phyloP scores from a whole-genome alignment of 2,797 vertebrate genomes.

The Sphenopsis melanotis region DNA sequence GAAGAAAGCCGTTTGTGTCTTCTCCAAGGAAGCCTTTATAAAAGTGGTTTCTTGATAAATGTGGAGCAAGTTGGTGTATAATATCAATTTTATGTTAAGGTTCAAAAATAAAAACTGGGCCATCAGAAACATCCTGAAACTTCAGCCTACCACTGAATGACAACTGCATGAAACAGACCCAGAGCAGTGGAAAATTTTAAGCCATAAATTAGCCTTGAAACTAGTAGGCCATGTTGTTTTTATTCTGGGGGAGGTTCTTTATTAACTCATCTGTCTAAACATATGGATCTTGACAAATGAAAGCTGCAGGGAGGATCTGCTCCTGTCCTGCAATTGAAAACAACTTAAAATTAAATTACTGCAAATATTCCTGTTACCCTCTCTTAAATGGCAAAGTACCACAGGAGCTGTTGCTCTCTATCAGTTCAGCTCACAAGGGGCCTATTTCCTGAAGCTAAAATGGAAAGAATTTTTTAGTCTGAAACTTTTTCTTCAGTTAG shows the following conservation, averaged over 20 bases:
- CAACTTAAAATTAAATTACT: constrained; percentile 19
- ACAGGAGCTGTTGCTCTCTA: neutral
- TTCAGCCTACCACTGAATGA: constrained; percentile 42
- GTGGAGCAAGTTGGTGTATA: neutral
- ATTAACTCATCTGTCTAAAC: constrained; percentile 62
- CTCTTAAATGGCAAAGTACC: neutral
- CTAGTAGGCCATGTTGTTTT: constrained; percentile 19
- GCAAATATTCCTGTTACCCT: neutral
- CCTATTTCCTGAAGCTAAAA: constrained; percentile 1
- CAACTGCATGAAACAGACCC: constrained; percentile 38
- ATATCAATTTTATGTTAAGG: constrained; percentile 5
- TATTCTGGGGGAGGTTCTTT: constrained; percentile 35
- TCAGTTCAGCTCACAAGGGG: neutral
- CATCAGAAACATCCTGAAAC: constrained; percentile 59
- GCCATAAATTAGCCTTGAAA: constrained; percentile 35
- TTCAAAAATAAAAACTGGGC: constrained; percentile 49
- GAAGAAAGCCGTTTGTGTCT: neutral
- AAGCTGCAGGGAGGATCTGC: constrained; percentile 32
- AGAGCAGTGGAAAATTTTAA: constrained; percentile 46
- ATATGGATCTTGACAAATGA: constrained; percentile 53
- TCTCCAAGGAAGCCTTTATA: neutral
- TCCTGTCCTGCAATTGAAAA: constrained; percentile 53
- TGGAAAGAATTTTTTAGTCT: constrained; percentile 8
- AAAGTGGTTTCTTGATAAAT: neutral
- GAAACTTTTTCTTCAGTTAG: constrained; percentile 9